Evolutionary conservation across 1,140 invertebrate species (phyloP).

Genomic region (Drosophila sturtevanti): DNA sequence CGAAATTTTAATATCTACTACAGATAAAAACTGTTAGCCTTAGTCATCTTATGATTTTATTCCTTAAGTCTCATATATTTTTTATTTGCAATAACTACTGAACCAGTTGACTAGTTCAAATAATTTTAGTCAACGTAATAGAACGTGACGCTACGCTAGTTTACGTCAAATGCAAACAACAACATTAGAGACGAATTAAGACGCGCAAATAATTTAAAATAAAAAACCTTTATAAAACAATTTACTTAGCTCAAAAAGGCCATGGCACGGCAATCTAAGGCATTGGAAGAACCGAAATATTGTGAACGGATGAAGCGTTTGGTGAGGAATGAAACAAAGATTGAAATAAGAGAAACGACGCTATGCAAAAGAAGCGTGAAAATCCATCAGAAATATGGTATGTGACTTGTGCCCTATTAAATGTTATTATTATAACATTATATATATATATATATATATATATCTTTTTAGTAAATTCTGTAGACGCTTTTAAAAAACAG

Average conservation of each 20-base stretch:
- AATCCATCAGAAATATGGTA: slow-evolving; percentile 29
- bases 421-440: background rate
- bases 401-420: background rate
- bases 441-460: background rate
- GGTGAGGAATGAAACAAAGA: slow-evolving; percentile 25
- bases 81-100: no score
- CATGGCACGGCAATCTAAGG: background rate
- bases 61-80: no score
- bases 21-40: no score
- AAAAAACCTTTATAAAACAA: background rate
- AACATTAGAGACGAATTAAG: background rate
- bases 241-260: background rate
- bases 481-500: slow-evolving; percentile 12
- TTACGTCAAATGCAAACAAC: no score
- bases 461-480: slow-evolving; percentile 16
- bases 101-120: no score
- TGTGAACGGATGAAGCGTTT: background rate
- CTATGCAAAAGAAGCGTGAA: slow-evolving; percentile 34
- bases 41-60: no score
- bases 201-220: slow-evolving; percentile 13
- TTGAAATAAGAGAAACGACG: slow-evolving; percentile 8
- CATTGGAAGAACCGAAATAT: background rate
- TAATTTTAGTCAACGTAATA: no score
- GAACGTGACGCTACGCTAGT: no score
- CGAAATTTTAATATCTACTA: no score